Evolutionary conservation across 2,113 vertebrate species (phyloP).

Genomic region (Eulacestoma nigropectus): DNA sequence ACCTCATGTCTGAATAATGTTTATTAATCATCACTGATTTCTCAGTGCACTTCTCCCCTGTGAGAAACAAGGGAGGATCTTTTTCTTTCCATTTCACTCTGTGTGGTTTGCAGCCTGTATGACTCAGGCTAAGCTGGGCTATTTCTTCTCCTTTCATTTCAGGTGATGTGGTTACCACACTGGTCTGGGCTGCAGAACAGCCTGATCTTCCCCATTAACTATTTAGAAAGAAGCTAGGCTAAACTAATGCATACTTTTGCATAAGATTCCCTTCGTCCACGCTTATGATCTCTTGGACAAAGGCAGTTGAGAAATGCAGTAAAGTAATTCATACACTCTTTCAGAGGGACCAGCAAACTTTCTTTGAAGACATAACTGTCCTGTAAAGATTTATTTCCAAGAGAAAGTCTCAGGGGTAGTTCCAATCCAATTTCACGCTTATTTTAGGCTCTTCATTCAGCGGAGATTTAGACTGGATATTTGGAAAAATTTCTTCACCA

Average conservation of each 20-base stretch:
- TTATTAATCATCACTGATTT: conserved; percentile 20
- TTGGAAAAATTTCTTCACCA: not conserved
- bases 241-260: not conserved
- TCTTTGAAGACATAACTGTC: not conserved
- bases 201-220: not conserved
- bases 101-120: not conserved
- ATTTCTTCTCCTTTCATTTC: conserved; percentile 1
- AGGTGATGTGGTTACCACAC: not conserved
- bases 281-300: not conserved
- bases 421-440: not conserved
- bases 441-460: not conserved
- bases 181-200: not conserved
- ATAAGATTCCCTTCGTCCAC: not conserved
- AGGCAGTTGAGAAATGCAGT: not conserved
- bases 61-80: not conserved
- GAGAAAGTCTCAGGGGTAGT: not conserved
- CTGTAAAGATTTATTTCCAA: not conserved
- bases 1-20: conserved; percentile 40
- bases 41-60: not conserved
- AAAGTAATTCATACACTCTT: not conserved
- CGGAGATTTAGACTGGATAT: not conserved
- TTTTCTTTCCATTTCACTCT: not conserved
- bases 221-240: not conserved
- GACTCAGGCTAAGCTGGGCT: not conserved
- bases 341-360: not conserved